Percentiles rank a stretch among this genome's conserved stretches.
Evolutionary conservation across 2,888 invertebrate genomes (phyloP).

Genomic region (Chalcis sispes): DNA sequence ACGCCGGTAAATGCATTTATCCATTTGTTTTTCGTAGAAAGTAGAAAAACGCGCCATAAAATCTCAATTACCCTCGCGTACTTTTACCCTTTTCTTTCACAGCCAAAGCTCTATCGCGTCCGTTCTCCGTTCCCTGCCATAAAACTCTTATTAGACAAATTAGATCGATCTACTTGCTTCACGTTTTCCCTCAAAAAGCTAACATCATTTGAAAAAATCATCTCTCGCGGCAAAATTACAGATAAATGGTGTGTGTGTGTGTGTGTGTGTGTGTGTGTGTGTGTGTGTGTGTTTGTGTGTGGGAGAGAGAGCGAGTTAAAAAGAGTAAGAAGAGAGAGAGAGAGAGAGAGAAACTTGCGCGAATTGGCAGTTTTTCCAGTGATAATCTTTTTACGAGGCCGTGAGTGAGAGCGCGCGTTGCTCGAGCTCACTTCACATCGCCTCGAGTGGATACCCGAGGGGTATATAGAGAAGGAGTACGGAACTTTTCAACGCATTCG

Average conservation of each 20-base stretch:
- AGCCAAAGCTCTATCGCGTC: not conserved
- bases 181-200: not conserved
- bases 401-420: not conserved
- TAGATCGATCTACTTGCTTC: conserved; percentile 35
- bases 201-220: no score
- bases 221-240: not conserved
- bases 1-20: not conserved
- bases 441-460: not conserved
- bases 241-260: not conserved
- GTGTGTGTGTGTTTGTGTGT: not conserved
- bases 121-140: conserved; percentile 15
- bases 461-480: not conserved
- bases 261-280: no score
- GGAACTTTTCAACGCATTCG: conserved; percentile 31
- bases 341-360: not conserved
- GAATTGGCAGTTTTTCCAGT: conserved; percentile 26
- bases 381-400: conserved; percentile 31
- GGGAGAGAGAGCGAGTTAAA: not conserved
- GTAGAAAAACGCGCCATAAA: no score
- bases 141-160: conserved; percentile 39
- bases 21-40: not conserved
- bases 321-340: not conserved
- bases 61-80: no score
- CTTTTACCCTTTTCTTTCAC: no score
- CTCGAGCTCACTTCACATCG: not conserved